Base-by-base conservation (phyloP, 2,888 invertebrate species). In the Synergus japonicus region DNA sequence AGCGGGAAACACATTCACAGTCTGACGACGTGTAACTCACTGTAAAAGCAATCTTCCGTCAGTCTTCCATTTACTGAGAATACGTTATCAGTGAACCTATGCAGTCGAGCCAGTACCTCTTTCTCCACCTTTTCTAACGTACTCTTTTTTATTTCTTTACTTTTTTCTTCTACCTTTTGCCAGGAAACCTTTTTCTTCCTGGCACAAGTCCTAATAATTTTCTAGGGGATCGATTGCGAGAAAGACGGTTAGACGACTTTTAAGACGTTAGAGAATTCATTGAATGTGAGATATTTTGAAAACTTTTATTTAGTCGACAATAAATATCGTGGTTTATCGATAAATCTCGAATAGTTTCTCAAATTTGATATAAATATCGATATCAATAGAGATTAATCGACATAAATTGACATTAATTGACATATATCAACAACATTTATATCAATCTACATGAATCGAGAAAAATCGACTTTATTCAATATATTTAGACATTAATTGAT, bases 31-130 rank as follows among this genome's bases (percentile, higher is more conserved):
- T 82, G 81, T 82, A 83, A 63, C 82, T 85, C 82, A 84, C 86
- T 88, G 89, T 87, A 88, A 90, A 90, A 90, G 90, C 89, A 90
- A 90, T 90, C 88, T 90, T 90, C 86, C 86, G 88, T 87, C 88
- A 85, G 89, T 87, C 87, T 87, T 87, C 87, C 83, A 85, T 84
- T 86, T 85, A 88, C 88, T 86, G 86, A 87, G 89, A 90, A 89
- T 90, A 89, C 86, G 87, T 90, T 90, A 90, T 90, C 89, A 89
- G 85, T 84, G 81, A 76, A 84, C 83, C 82, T 82, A 78, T 83
- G 81, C 44, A 80, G 83, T 63, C 77, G 76, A 78, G 80, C 81
- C 77, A 77, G 81, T 76, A 79, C 76, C 80, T 80, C 82, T 81
- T 83, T 69, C 76, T 78, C 64, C 41, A 76, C 29, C 0, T 29